A percentile compares a stretch with the other conserved stretches of the same genome.
Conservation (phyloP, 2,888 invertebrate genomes). For the Tachina fera region DNA sequence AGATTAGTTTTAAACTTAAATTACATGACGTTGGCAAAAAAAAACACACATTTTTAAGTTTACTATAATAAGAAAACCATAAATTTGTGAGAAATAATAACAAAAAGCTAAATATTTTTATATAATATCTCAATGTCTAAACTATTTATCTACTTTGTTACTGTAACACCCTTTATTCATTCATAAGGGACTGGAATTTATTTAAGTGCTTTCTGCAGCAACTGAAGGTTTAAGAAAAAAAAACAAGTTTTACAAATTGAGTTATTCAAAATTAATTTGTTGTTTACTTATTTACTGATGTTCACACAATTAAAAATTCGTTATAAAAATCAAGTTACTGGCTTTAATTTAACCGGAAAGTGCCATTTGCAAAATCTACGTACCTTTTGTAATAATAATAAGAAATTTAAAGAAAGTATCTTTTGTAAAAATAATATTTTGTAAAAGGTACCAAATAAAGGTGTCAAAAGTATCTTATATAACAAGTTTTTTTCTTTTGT, state of each 20-base stretch:
- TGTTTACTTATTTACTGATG: background rate
- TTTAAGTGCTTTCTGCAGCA: constrained; percentile 12
- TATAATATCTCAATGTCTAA: background rate
- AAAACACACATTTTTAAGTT: background rate
- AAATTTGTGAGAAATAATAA: constrained; percentile 1
- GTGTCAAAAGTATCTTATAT: too few relatives aligned
- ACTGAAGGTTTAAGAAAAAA: constrained; percentile 9
- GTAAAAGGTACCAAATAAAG: too few relatives aligned
- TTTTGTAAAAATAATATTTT: too few relatives aligned
- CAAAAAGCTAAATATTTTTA: too few relatives aligned
- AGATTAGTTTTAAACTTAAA: too few relatives aligned
- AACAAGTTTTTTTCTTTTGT: too few relatives aligned
- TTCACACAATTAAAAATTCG: background rate
- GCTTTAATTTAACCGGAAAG: too few relatives aligned
- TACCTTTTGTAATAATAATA: too few relatives aligned
- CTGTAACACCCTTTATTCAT: background rate
- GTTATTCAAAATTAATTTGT: background rate
- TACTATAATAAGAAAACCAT: background rate
- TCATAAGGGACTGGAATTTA: constrained; percentile 8
- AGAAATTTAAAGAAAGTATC: too few relatives aligned
- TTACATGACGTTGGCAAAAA: too few relatives aligned
- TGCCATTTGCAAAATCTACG: too few relatives aligned
- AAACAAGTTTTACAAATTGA: constrained; percentile 15
- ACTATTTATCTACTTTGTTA: constrained; percentile 6
- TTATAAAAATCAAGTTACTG: too few relatives aligned